These are phyloP conservation scores for Tragelaphus imberbis DNA, from an alignment of 2,113 vertebrate species.

Conservation along the genomic window DNA sequence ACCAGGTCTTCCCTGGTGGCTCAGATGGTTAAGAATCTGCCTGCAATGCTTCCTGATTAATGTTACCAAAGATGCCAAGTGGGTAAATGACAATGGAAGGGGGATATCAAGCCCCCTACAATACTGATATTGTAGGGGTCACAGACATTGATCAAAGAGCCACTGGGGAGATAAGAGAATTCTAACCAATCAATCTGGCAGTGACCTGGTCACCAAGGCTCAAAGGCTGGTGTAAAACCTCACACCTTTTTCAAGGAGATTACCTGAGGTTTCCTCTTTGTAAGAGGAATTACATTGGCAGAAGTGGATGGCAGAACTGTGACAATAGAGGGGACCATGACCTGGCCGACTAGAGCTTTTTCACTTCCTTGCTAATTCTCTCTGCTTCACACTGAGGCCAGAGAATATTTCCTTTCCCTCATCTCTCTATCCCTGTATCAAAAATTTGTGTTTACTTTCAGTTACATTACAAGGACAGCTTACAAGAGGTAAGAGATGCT, in stretches of 20 bases:
- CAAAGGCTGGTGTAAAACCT: not conserved
- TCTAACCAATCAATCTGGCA: not conserved
- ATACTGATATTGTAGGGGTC: not conserved
- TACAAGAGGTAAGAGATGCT: not conserved
- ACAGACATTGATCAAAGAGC: not conserved
- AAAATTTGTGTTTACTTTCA: not conserved
- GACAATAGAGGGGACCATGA: fast-evolving
- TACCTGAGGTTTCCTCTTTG: not conserved
- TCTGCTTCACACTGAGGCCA: not conserved
- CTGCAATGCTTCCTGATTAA: not conserved
- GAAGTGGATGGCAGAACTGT: not conserved
- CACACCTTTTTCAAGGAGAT: not conserved
- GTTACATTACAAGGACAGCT: no score
- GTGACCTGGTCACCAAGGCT: not conserved
- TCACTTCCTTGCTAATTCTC: not conserved
- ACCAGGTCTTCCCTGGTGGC: not conserved
- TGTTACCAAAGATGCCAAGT: not conserved
- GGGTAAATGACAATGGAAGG: not conserved
- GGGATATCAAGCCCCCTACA: not conserved
- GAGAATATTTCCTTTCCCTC: not conserved
- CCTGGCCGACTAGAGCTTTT: not conserved
- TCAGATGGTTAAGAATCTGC: not conserved
- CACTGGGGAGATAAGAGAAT: not conserved
- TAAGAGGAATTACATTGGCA: not conserved
- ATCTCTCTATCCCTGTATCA: not conserved